Evolutionary conservation across 64 coral and sea anemone species (phyloP).

Genomic region (Acropora tenuis): DNA sequence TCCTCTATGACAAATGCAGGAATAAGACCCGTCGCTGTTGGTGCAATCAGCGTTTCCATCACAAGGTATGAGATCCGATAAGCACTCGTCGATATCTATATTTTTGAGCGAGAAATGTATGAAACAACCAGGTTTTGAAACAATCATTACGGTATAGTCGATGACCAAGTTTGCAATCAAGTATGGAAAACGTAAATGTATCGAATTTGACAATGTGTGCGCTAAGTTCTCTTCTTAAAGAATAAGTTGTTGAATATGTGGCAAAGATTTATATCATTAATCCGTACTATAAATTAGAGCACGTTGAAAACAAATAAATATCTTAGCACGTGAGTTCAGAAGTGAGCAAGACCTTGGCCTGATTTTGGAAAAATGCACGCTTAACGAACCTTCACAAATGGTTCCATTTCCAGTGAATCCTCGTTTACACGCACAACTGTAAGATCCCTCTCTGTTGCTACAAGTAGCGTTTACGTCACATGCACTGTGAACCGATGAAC

Average conservation of each 20-base stretch:
- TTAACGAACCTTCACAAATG: background rate
- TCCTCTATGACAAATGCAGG: constrained; percentile 22
- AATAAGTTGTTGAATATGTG: too few relatives aligned
- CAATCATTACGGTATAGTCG: too few relatives aligned
- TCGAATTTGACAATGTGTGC: too few relatives aligned
- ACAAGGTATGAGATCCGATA: background rate
- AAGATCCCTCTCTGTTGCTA: constrained; percentile 32
- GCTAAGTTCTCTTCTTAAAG: too few relatives aligned
- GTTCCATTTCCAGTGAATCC: constrained; percentile 9
- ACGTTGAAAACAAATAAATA: too few relatives aligned
- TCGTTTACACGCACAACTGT: background rate
- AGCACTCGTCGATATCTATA: constrained; percentile 60
- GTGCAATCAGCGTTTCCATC: constrained; percentile 21
- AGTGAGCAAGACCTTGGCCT: too few relatives aligned
- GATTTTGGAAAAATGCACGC: background rate
- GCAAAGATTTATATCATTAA: too few relatives aligned
- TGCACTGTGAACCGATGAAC: background rate
- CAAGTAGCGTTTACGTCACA: constrained; percentile 38
- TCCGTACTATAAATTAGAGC: too few relatives aligned
- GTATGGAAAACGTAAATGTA: too few relatives aligned
- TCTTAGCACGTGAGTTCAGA: too few relatives aligned
- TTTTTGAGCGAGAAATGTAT: background rate
- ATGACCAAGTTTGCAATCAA: too few relatives aligned
- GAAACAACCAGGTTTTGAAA: too few relatives aligned
- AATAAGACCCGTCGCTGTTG: constrained; percentile 32